These are phyloP conservation scores for Chrysomela aeneicollis DNA, from an alignment of 2,888 invertebrate genomes.

Conservation along the genomic window DNA sequence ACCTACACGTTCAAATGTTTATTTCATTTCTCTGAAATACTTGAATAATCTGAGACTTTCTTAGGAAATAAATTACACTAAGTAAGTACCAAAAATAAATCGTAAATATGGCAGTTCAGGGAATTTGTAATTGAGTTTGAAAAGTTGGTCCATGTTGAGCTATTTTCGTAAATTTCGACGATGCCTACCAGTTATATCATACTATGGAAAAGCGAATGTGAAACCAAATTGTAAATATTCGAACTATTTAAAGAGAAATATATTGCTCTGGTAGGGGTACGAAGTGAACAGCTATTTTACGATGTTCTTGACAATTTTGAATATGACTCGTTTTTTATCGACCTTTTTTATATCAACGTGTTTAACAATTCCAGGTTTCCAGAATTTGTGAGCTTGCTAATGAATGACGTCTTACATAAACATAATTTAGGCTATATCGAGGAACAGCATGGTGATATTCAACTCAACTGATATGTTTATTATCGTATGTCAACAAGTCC, in stretches of 20 bases:
- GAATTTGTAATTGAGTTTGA: background rate
- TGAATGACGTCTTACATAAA: background rate
- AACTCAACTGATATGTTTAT: background rate
- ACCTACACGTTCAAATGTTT: background rate
- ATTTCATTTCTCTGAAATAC: background rate
- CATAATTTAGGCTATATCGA: background rate
- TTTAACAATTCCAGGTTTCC: background rate
- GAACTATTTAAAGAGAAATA: background rate
- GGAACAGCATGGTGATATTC: background rate
- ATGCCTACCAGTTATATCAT: background rate
- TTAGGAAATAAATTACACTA: conserved; percentile 29
- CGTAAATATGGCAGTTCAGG: conserved; percentile 13
- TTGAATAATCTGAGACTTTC: conserved; percentile 16
- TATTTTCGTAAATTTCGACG: conserved; percentile 1
- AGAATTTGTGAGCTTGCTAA: background rate
- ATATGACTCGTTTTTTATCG: background rate
- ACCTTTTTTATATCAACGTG: background rate
- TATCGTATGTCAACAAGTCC: background rate
- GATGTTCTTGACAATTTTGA: background rate
- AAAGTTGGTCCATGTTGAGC: background rate
- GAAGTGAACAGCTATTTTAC: background rate
- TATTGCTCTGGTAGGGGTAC: background rate
- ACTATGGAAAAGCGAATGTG: background rate
- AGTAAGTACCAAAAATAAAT: conserved; percentile 25
- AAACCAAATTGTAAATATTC: background rate